phyloP scores from a whole-genome alignment of 2,888 invertebrate species.

The Pocota personata region DNA sequence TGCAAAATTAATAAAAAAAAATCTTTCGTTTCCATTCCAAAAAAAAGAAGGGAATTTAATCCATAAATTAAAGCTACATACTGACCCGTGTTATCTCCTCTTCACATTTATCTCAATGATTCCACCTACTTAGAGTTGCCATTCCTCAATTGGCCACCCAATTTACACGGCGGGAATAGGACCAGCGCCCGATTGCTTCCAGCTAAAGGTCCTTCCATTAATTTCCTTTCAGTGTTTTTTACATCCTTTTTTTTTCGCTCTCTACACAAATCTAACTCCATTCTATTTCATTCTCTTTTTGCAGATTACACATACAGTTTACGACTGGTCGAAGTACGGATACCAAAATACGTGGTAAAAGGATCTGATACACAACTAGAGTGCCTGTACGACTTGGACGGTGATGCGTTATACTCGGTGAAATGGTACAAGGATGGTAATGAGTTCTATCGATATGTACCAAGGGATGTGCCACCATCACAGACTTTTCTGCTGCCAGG shows the following conservation, averaged over 20 bases:
- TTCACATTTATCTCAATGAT: constrained; percentile 49
- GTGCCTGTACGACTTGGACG: constrained; percentile 92
- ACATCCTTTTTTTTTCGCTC: neutral
- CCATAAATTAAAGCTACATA: neutral
- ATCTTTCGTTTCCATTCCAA: neutral
- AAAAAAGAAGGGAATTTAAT: neutral
- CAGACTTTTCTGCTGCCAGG: constrained; percentile 91
- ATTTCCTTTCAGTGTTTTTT: constrained; percentile 11
- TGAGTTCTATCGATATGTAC: constrained; percentile 94
- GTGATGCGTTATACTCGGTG: constrained; percentile 92
- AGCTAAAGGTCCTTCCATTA: constrained; percentile 16
- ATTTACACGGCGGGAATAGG: neutral
- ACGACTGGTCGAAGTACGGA: constrained; percentile 89
- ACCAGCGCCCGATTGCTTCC: neutral
- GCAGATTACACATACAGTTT: constrained; percentile 85
- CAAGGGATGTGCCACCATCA: constrained; percentile 90
- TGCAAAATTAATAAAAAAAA: neutral
- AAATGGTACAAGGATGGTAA: constrained; percentile 97
- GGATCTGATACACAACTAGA: constrained; percentile 90
- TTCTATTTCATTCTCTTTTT: constrained; percentile 67
- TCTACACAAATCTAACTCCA: constrained; percentile 13
- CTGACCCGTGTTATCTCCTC: neutral
- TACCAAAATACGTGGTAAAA: constrained; percentile 91
- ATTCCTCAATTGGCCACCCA: constrained; percentile 1
- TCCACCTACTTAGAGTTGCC: constrained; percentile 8